Evolutionary conservation across 1,140 invertebrate genomes (phyloP).

Genomic region (Drosophila azteca): DNA sequence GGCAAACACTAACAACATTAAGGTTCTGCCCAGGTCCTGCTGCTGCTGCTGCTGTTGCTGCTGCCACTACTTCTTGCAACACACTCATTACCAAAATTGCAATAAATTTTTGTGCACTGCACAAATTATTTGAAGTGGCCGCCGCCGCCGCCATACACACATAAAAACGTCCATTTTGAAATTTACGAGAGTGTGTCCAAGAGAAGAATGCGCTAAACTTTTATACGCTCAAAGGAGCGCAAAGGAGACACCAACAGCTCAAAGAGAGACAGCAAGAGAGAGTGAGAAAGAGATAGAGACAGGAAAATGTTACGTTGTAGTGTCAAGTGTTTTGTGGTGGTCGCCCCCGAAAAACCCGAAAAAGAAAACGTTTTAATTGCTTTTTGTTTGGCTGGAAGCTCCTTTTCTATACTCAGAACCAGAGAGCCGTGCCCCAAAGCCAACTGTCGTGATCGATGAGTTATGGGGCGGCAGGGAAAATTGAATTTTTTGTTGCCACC

Average conservation of each 20-base stretch:
- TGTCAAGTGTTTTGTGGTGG: slow-evolving; percentile 30
- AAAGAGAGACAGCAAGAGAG: not conserved
- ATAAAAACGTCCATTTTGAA: slow-evolving; percentile 74
- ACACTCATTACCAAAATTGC: slow-evolving; percentile 81
- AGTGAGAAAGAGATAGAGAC: slow-evolving; percentile 14
- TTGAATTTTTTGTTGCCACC: slow-evolving; percentile 44
- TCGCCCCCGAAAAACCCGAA: slow-evolving; percentile 28
- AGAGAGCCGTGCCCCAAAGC: slow-evolving; percentile 23
- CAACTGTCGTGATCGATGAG: slow-evolving; percentile 52
- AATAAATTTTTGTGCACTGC: slow-evolving; percentile 76
- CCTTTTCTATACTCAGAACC: slow-evolving; percentile 34
- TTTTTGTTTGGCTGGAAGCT: slow-evolving; percentile 48
- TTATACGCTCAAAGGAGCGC: slow-evolving; percentile 42
- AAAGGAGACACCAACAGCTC: not conserved
- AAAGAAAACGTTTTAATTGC: slow-evolving; percentile 71
- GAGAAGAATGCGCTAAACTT: slow-evolving; percentile 64
- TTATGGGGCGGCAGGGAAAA: slow-evolving; percentile 39
- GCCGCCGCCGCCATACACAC: slow-evolving; percentile 69
- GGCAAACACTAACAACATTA: slow-evolving; percentile 78
- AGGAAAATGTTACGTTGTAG: slow-evolving; percentile 49
- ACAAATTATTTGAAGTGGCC: slow-evolving; percentile 76
- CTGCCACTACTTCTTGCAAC: slow-evolving; percentile 29
- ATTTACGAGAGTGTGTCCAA: slow-evolving; percentile 71
- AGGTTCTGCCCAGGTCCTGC: slow-evolving; percentile 35
- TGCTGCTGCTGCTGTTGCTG: slow-evolving; percentile 17